Evolutionary conservation across 2,888 invertebrate species (phyloP).

Genomic region (Psylliodes chrysocephalus): DNA sequence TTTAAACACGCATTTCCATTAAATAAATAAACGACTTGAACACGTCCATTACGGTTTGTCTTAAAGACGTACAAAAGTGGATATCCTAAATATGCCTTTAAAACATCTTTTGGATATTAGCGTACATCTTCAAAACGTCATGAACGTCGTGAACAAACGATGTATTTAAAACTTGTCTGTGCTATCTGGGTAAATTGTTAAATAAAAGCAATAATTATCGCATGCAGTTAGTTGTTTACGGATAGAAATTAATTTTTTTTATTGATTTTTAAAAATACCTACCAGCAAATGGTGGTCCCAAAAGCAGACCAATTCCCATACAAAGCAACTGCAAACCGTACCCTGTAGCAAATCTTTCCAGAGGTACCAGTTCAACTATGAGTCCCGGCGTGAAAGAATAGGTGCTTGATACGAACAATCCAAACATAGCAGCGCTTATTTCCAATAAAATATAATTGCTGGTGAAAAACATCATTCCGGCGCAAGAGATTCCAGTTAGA

Average conservation of each 20-base stretch:
- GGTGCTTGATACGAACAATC: constrained; percentile 89
- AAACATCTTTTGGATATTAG: too few relatives aligned
- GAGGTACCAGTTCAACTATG: constrained; percentile 86
- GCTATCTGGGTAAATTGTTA: too few relatives aligned
- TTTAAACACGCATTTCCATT: too few relatives aligned
- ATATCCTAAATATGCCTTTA: too few relatives aligned
- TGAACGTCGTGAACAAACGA: too few relatives aligned
- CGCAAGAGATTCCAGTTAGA: constrained; percentile 72
- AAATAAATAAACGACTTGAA: too few relatives aligned
- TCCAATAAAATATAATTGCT: constrained; percentile 61
- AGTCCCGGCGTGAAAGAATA: constrained; percentile 93
- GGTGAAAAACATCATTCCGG: constrained; percentile 67
- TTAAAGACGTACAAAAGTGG: too few relatives aligned
- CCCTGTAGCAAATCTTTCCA: constrained; percentile 91
- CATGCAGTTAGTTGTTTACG: too few relatives aligned
- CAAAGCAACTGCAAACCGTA: constrained; percentile 90
- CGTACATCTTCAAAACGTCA: too few relatives aligned
- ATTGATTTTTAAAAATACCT: constrained; percentile 37
- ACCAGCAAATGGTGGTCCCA: constrained; percentile 94
- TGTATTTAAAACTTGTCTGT: too few relatives aligned
- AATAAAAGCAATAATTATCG: too few relatives aligned
- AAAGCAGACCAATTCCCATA: constrained; percentile 91
- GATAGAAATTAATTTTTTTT: not conserved
- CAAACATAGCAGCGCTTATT: constrained; percentile 74
- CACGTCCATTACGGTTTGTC: too few relatives aligned